Evolutionary conservation across 2,113 vertebrate genomes (phyloP).

Genomic region (Otolemur garnettii): DNA sequence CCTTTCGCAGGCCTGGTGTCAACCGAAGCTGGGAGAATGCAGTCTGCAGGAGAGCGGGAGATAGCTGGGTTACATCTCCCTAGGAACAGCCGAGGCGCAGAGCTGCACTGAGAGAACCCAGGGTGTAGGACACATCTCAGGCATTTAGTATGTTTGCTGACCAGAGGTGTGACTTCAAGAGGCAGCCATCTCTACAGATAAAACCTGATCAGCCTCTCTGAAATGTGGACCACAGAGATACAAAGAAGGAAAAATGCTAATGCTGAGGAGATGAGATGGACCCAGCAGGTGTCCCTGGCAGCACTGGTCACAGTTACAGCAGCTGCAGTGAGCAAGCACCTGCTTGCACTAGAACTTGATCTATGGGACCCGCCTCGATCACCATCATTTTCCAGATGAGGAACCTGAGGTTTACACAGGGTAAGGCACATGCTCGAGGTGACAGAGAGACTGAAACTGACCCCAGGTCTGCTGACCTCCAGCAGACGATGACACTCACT

Average conservation of each 20-base stretch:
- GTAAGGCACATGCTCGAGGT: background rate
- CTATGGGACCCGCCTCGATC: background rate
- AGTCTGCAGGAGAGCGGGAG: conserved; percentile 86
- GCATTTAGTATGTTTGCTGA: background rate
- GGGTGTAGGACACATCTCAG: rapidly evolving
- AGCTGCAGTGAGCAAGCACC: rapidly evolving
- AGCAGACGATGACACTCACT: background rate
- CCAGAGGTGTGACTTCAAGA: background rate
- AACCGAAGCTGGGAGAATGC: conserved; percentile 97
- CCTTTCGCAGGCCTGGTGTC: conserved; percentile 95
- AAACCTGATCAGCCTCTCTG: background rate
- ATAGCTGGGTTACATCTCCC: background rate
- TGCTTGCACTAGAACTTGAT: background rate
- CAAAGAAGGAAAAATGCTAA: background rate
- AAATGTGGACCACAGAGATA: background rate
- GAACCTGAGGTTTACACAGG: background rate
- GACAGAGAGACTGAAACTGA: background rate
- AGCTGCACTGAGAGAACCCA: background rate
- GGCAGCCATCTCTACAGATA: too few relatives aligned
- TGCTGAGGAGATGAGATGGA: background rate
- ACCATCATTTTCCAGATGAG: background rate
- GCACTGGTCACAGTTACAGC: rapidly evolving
- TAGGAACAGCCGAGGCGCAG: background rate
- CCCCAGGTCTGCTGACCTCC: background rate
- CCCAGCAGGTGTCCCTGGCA: background rate